phyloP scores from a whole-genome alignment of 2,797 vertebrate species.

The Halcyon leucocephala region DNA sequence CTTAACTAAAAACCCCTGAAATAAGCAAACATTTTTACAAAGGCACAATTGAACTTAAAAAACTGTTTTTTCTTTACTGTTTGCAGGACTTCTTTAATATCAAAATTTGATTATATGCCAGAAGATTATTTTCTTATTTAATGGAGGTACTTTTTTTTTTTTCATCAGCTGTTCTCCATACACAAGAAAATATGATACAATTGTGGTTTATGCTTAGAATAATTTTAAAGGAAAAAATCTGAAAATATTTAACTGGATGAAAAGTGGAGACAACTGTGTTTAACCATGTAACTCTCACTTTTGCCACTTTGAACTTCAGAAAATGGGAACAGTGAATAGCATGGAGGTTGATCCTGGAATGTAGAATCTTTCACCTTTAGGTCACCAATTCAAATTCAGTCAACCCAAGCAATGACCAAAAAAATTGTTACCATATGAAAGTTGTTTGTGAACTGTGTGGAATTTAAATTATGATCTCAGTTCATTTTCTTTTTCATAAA shows the following conservation, averaged over 20 bases:
- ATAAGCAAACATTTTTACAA: neutral
- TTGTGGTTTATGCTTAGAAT: neutral
- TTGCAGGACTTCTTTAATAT: neutral
- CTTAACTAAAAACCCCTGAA: neutral
- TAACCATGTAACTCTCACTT: neutral
- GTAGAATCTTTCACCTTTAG: constrained; percentile 44
- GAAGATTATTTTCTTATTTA: neutral
- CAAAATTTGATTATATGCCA: neutral
- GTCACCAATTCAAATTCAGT: constrained; percentile 45
- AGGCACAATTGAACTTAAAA: neutral
- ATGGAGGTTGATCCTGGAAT: constrained; percentile 6
- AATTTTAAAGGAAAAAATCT: neutral
- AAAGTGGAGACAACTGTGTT: neutral
- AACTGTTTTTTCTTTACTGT: neutral
- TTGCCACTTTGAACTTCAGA: constrained; percentile 24
- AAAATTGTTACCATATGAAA: constrained; percentile 60
- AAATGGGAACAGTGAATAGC: neutral
- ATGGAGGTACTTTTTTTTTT: neutral
- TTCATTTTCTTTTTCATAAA: constrained; percentile 54
- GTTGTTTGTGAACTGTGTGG: constrained; percentile 26
- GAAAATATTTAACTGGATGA: neutral
- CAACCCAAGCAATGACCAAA: neutral
- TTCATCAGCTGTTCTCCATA: neutral
- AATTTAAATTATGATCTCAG: constrained; percentile 51
- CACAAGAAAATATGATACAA: neutral